Percentiles rank a stretch among this genome's conserved stretches.
These are phyloP conservation scores for Hippoglossus hippoglossus DNA, from an alignment of 2,797 vertebrate genomes.

Conservation along the genomic window DNA sequence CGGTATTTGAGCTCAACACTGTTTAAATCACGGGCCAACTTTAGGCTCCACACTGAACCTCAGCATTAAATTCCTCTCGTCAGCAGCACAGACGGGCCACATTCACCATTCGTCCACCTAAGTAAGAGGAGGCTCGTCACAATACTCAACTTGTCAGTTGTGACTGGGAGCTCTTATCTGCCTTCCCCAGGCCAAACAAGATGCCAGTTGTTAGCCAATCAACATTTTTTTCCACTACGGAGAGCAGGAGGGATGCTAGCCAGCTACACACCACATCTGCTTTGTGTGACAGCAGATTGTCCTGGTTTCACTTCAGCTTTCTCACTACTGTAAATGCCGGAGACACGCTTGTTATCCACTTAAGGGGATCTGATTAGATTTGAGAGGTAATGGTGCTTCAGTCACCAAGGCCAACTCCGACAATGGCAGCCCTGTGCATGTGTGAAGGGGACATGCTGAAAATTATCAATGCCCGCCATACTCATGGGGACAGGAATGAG, in stretches of 20 bases:
- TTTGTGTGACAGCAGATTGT: slow-evolving; percentile 76
- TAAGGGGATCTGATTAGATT: slow-evolving; percentile 83
- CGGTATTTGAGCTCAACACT: background rate
- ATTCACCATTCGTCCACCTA: slow-evolving; percentile 58
- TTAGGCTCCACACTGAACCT: slow-evolving; percentile 20
- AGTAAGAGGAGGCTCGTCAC: slow-evolving; percentile 60
- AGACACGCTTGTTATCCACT: slow-evolving; percentile 84
- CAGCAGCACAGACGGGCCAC: slow-evolving; percentile 48
- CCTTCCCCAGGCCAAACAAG: slow-evolving; percentile 72
- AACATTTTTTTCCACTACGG: slow-evolving; percentile 68
- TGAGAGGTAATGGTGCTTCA: slow-evolving; percentile 78
- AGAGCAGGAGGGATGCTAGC: slow-evolving; percentile 63
- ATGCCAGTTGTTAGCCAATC: slow-evolving; percentile 79
- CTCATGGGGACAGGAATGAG: slow-evolving; percentile 48
- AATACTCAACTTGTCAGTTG: slow-evolving; percentile 75
- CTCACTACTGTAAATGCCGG: slow-evolving; percentile 84
- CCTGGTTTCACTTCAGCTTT: slow-evolving; percentile 75
- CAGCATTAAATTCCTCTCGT: slow-evolving; percentile 58
- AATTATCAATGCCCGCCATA: slow-evolving; percentile 66
- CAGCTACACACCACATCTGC: slow-evolving; percentile 68
- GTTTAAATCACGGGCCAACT: background rate
- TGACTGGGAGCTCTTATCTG: slow-evolving; percentile 73
- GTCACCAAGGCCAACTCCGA: slow-evolving; percentile 65
- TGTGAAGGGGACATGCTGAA: slow-evolving; percentile 70
- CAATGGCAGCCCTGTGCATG: slow-evolving; percentile 76